Conservation (phyloP, 2,797 vertebrate species). For the Galago senegalensis region DNA sequence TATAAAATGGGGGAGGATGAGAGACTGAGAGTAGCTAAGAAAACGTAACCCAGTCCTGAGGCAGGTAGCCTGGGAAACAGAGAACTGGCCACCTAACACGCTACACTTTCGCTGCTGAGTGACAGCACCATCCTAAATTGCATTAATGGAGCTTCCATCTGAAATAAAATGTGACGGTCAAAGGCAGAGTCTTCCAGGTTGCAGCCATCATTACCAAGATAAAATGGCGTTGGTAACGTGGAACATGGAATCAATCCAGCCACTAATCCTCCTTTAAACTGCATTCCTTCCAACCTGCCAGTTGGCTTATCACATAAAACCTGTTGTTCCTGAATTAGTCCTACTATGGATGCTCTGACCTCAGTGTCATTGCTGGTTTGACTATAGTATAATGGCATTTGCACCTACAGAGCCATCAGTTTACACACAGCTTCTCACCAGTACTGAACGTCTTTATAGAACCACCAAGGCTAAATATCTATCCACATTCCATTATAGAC, state of each 20-base stretch:
- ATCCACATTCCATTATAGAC: conserved; percentile 58
- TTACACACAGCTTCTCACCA: conserved; percentile 2
- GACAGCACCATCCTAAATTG: neutral
- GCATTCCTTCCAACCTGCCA: neutral
- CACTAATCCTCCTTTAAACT: neutral
- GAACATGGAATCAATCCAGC: neutral
- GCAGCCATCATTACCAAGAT: neutral
- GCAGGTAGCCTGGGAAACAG: neutral
- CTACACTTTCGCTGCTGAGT: neutral
- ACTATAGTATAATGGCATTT: neutral
- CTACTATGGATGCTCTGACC: accelerated
- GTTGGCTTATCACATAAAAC: neutral
- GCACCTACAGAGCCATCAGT: neutral
- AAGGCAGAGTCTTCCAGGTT: conserved; percentile 20
- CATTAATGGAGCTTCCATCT: neutral
- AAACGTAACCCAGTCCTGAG: neutral
- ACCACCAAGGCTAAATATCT: conserved; percentile 40
- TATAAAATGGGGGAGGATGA: neutral
- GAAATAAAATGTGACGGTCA: conserved; percentile 42
- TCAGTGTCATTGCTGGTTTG: neutral
- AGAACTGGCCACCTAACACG: neutral
- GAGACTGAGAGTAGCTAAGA: neutral
- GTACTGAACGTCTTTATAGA: neutral
- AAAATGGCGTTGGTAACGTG: neutral
- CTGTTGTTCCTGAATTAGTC: neutral